Evolutionary conservation across 2,113 vertebrate genomes (phyloP), one percentile per base, ranked within the genome.

Genomic region (Rattus norvegicus): DNA sequence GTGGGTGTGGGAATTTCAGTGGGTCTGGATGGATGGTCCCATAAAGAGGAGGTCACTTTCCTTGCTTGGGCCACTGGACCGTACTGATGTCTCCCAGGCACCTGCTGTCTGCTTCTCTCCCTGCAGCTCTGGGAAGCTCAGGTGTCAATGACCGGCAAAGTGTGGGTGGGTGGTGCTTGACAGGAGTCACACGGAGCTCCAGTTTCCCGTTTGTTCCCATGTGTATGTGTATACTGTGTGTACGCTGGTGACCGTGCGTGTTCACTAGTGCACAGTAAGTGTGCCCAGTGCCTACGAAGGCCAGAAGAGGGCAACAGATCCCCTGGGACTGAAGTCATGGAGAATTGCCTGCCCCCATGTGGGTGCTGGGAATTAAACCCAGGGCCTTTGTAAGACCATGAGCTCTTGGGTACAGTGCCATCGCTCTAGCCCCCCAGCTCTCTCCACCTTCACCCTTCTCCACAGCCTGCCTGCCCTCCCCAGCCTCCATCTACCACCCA

Each of bases 121-220:
- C 39, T 19, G 36, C 39, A 19, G 56, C 33, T 33, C 72, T 52
- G 22, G 69, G 49, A 56, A 16, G 52, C 36, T n/a, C 26, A 33
- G 33, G 43, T 43, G 49, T 81, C 19, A 11, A 0, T 0, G 0
- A 0, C 22, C 24, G 26, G 39, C 9, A 39, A 36, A 36, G 73
- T 49, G 19, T 1, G 0, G 4, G 9, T 6, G 22, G 43, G 20
- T 12, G 26, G 20, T 9, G 59, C 20, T 26, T 11, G 33, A n/a
- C 39, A 39, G 89, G 52, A 54, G 5, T 30, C 75, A 11, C 20
- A 16, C 3, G 61, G 4, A 36, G 28, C 30, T 56, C 89, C 16
- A 39, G 5, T 28, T 43, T 69, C 28, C 63, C 28, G 63, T 4
- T 5, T 9, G 33, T 20, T 17, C 61, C 36, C 54, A 4, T 8